Base-by-base conservation (phyloP, 2,797 vertebrate species). In the Myioborus melanocephalus region DNA sequence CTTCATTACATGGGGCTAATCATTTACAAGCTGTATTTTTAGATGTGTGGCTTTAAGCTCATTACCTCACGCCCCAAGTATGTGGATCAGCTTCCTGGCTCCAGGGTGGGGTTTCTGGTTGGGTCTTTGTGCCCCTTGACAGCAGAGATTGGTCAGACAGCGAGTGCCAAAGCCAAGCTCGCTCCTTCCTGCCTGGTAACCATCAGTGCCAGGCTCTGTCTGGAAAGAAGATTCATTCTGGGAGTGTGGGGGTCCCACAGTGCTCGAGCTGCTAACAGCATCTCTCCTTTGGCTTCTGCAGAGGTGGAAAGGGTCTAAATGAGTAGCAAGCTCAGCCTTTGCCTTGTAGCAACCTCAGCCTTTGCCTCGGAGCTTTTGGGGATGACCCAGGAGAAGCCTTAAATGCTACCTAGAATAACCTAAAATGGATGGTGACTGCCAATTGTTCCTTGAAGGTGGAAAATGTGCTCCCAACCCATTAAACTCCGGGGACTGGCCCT, bases 161-260 rank as follows among this genome's bases (percentile, higher is more conserved):
- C 0, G 2, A 4, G 3, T 34, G 2, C 24, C 18, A 13, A 10
- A 20, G 73, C 7, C 37, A 2, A 14, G 52, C 2, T 39, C 4
- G 2, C 52, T 65, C 73, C 52, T 30, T 65, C 56, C 12, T 15
- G 32, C 10, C 90, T 71, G 85, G n/a, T 15, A 22, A 26, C 55
- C 49, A 6, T 4, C 44, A 12, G 60, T 6, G 49, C 39, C 75
- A 7, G 5, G 0, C 57, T n/a, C 35, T 12, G 72, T 21, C 52
- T 14, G 64, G 30, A 23, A 52, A 21, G 53, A 37, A 28, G 72
- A 65, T 9, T 7, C 56, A 0, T 1, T 0, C 1, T 16, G 60
- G 23, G 4, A 32, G 30, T 1, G 27, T 7, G 30, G n/a, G 1
- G 37, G 16, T 12, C 57, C 41, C 2, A 3, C 6, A 32, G 8